Base-by-base conservation (phyloP, 2,113 vertebrate genomes). In the Haliaeetus leucogaster region DNA sequence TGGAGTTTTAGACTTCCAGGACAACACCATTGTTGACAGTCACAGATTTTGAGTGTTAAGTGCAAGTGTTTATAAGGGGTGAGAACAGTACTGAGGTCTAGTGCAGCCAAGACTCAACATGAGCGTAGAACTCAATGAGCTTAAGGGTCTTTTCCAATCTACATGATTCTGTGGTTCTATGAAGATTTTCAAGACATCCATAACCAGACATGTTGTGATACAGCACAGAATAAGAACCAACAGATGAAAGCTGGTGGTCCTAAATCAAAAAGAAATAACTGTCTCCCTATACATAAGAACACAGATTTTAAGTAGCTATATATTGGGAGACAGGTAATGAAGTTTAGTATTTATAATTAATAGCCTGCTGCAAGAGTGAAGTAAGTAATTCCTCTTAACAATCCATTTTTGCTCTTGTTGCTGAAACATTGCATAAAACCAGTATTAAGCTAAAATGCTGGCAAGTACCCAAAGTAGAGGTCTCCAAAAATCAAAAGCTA, bases 1-100 rank as follows among this genome's bases (percentile, higher is more conserved):
- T 5, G 6, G 65, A 80, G 36, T 29, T 34, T 19, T 16, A 34
- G 50, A 47, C 13, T 26, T n/a, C 16, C 22, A 15, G 42, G 32
- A 52, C 53, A 25, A 13, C 2, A 0, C 11, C 2, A 0, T 0
- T 29, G 36, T 6, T 12, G 30, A 32, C 21, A 18, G 50, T 16
- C 38, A 7, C 8, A 0, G 16, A 63, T 20, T 58, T 13, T 13
- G 38, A 32, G 61, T 3, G 16, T 13, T 22, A 10, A 61, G 66
- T 9, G 0, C 16, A 11, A 48, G 32, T 3, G 5, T 5, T 45
- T n/a, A 26, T 27, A 6, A 13, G 27, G 22, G 23, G 15, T 9
- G 25, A 40, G 47, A 56, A 34, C 11, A 40, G 22, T 6, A 5
- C 30, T 5, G 62, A 53, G 42, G 38, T 38, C 43, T 4, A 20